These are phyloP conservation scores for Centruroides vittatus DNA, from an alignment of 1,140 invertebrate genomes.

Conservation along the genomic window DNA sequence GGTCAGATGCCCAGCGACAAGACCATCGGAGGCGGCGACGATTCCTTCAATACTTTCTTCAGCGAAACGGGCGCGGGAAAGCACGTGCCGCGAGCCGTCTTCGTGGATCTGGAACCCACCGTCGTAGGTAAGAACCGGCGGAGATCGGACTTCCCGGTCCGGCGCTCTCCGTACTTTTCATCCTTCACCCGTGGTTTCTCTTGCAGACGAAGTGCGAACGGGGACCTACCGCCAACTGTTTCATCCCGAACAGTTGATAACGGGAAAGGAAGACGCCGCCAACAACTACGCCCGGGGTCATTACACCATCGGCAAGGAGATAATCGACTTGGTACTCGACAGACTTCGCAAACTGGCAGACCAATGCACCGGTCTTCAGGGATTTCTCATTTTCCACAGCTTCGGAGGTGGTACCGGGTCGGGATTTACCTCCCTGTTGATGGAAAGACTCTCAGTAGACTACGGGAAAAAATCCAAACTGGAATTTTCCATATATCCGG, in stretches of 20 bases:
- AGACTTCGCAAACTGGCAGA: constrained; percentile 32
- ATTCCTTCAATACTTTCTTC: constrained; percentile 81
- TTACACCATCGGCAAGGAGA: constrained; percentile 44
- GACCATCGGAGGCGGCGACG: constrained; percentile 45
- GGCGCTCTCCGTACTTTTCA: too few relatives aligned
- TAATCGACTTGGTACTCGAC: constrained; percentile 61
- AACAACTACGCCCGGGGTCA: constrained; percentile 42
- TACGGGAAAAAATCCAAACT: constrained; percentile 38
- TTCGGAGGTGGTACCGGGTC: constrained; percentile 17
- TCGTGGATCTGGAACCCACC: constrained; percentile 75
- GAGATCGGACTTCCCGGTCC: background rate
- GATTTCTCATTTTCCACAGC: constrained; percentile 21
- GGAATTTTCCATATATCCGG: constrained; percentile 28
- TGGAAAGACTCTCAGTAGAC: constrained; percentile 57
- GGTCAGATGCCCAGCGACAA: constrained; percentile 3
- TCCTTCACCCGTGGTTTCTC: too few relatives aligned
- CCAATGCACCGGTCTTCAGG: constrained; percentile 29
- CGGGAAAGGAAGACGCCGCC: constrained; percentile 47
- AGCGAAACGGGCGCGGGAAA: constrained; percentile 75
- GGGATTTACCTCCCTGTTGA: constrained; percentile 56
- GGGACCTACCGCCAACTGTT: constrained; percentile 47
- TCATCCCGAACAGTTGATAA: constrained; percentile 52
- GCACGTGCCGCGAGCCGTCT: constrained; percentile 66
- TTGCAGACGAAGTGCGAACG: constrained; percentile 33
- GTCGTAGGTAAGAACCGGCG: constrained; percentile 49